Evolutionary conservation across 2,113 vertebrate genomes (phyloP).

Genomic region (Ancistrus triradiatus): DNA sequence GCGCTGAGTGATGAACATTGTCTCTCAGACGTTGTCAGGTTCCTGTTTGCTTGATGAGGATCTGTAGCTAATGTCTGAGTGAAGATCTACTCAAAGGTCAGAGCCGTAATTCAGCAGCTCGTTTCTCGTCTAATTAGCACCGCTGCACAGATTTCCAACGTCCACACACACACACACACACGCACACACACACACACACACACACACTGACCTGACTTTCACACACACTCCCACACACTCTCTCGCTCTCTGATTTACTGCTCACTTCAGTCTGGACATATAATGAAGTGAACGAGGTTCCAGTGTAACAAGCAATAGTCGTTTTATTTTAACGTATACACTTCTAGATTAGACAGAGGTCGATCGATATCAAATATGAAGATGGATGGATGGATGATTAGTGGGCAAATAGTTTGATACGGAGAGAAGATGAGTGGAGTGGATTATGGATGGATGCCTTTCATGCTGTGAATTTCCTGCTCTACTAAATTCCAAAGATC

Average conservation of each 20-base stretch:
- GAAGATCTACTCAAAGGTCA: conserved; percentile 42
- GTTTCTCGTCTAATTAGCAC: conserved; percentile 38
- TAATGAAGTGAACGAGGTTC: neutral
- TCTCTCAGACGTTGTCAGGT: conserved; percentile 5
- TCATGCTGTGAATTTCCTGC: no score
- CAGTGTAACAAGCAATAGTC: neutral
- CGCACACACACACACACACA: no score
- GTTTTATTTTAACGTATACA: neutral
- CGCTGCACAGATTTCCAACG: conserved; percentile 20
- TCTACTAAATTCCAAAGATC: no score
- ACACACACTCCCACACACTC: neutral
- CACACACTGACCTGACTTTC: no score
- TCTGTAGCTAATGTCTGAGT: conserved; percentile 21
- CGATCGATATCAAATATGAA: neutral
- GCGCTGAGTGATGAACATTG: conserved; percentile 9
- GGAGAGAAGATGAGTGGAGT: no score
- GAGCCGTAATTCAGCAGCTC: conserved; percentile 32
- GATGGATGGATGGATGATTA: neutral
- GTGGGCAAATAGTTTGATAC: no score
- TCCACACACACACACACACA: conserved; percentile 10
- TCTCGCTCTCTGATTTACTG: neutral
- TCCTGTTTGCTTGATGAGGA: conserved; percentile 17
- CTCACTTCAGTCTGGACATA: neutral
- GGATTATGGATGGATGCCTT: no score
- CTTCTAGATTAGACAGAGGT: neutral